These are phyloP conservation scores for Tiphia femorata DNA, from an alignment of 2,888 invertebrate genomes.

Conservation along the genomic window DNA sequence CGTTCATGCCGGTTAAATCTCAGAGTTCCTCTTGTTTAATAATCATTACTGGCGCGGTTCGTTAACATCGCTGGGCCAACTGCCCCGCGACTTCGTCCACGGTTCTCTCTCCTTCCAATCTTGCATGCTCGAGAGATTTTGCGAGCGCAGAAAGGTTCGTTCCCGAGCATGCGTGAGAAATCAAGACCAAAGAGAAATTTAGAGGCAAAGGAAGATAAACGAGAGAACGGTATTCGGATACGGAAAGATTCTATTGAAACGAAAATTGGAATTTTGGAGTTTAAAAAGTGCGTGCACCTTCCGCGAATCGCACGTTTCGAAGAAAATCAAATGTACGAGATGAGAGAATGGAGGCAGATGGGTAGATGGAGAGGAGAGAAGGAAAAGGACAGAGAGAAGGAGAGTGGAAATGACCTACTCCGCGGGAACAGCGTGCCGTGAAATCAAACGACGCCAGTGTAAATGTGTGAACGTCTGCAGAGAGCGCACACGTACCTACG, in stretches of 20 bases:
- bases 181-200: no score
- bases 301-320: no score
- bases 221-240: no score
- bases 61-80: slow-evolving; percentile 9
- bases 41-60: slow-evolving; percentile 24
- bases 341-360: no score
- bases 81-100: background rate
- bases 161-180: no score
- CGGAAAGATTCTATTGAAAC: no score
- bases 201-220: no score
- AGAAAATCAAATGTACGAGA: no score
- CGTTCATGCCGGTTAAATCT: slow-evolving; percentile 13
- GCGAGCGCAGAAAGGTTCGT: slow-evolving; percentile 11
- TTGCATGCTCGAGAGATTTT: background rate
- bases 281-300: no score
- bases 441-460: slow-evolving; percentile 42
- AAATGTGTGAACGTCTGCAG: background rate
- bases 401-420: slow-evolving; percentile 29
- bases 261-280: no score
- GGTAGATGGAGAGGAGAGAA: no score
- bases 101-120: background rate
- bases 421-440: slow-evolving; percentile 42
- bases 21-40: slow-evolving; percentile 31
- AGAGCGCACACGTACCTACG: slow-evolving; percentile 39
- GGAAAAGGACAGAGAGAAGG: no score